phyloP scores from a whole-genome alignment of 2,888 invertebrate species.

The Altica lythri region DNA sequence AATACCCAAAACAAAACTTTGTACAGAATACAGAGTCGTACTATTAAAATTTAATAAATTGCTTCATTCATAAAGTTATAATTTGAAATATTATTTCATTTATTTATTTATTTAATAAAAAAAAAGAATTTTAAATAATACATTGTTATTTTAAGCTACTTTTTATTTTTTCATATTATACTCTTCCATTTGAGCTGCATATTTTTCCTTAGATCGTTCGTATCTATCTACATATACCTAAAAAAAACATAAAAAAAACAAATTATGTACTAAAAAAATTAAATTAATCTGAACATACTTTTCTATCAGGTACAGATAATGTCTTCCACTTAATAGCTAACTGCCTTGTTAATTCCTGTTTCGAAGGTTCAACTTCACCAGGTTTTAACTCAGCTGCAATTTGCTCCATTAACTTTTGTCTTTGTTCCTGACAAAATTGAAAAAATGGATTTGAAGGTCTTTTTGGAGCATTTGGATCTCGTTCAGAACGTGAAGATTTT shows the following conservation, averaged over 20 bases:
- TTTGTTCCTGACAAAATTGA: slow-evolving; percentile 79
- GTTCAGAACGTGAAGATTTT: slow-evolving; percentile 64
- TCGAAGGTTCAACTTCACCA: slow-evolving; percentile 70
- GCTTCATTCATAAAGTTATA: too few species aligned
- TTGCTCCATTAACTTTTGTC: slow-evolving; percentile 73
- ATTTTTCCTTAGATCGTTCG: slow-evolving; percentile 77
- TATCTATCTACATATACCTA: slow-evolving; percentile 75
- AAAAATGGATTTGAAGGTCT: slow-evolving; percentile 81
- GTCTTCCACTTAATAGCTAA: slow-evolving; percentile 76
- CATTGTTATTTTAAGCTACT: too few species aligned
- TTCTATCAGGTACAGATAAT: slow-evolving; percentile 70
- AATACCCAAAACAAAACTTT: too few species aligned
- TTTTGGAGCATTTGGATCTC: slow-evolving; percentile 78
- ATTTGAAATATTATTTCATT: too few species aligned
- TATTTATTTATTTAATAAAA: too few species aligned
- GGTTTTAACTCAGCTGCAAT: slow-evolving; percentile 62
- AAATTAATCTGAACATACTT: slow-evolving; percentile 61
- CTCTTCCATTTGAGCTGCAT: slow-evolving; percentile 74
- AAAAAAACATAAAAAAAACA: slow-evolving; percentile 45
- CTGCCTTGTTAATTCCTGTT: slow-evolving; percentile 76
- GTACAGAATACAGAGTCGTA: too few species aligned
- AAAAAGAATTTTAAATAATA: too few species aligned
- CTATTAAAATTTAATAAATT: too few species aligned
- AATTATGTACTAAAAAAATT: background rate
- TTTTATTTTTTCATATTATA: slow-evolving; percentile 60